phyloP scores from a whole-genome alignment of 2,113 vertebrate species.

The Notechis scutatus region DNA sequence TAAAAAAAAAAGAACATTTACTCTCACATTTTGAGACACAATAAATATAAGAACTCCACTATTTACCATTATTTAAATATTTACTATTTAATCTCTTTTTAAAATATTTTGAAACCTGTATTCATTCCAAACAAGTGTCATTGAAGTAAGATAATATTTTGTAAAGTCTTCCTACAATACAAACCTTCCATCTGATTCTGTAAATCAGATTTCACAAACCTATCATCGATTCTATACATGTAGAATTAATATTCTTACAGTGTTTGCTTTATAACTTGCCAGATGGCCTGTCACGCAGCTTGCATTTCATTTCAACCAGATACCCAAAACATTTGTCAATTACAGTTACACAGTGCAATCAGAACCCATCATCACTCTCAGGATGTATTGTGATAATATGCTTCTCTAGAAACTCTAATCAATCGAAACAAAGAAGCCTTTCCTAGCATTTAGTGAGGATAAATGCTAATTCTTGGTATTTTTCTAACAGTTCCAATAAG shows the following conservation, averaged over 20 bases:
- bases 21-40: not conserved
- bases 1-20: not conserved
- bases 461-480: not conserved
- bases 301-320: not conserved
- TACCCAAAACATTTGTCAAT: not conserved
- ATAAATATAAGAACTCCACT: not conserved
- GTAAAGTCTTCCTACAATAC: not conserved
- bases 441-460: not conserved
- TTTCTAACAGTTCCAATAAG: not conserved
- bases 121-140: not conserved
- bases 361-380: not conserved
- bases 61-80: not conserved
- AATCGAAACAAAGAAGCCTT: not conserved
- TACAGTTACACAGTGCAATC: not conserved
- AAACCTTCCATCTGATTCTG: not conserved
- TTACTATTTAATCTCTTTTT: not conserved
- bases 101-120: not conserved
- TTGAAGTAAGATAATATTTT: not conserved
- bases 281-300: not conserved
- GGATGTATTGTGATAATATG: not conserved
- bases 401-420: not conserved
- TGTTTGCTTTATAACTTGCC: not conserved
- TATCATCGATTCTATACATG: not conserved
- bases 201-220: not conserved
- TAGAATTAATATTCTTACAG: not conserved